Evolutionary conservation across 2,888 invertebrate genomes (phyloP).

Genomic region (Heliconius hortense): DNA sequence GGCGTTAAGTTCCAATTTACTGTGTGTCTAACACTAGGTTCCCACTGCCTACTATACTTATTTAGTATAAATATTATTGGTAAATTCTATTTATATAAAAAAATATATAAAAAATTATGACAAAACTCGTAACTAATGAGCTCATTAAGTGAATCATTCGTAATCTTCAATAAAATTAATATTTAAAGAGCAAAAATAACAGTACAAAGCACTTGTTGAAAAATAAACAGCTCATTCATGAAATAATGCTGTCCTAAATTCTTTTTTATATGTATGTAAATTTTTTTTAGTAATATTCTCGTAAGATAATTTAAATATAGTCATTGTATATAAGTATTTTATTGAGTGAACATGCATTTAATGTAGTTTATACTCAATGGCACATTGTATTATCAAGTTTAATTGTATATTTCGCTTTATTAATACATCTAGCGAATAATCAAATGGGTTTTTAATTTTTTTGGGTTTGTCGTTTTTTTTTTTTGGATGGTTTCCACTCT

Average conservation of each 20-base stretch:
- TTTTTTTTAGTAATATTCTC: conserved; percentile 31
- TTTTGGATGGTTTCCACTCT: not conserved
- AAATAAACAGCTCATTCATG: conserved; percentile 12
- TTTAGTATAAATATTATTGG: not conserved
- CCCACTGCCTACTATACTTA: not conserved
- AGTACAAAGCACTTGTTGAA: conserved; percentile 29
- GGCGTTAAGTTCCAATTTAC: not conserved
- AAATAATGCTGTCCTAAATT: conserved; percentile 32
- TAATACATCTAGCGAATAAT: conserved; percentile 5
- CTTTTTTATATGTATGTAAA: conserved; percentile 26
- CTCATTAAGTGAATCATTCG: conserved; percentile 1
- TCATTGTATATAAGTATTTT: conserved; percentile 66
- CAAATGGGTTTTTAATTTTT: not conserved
- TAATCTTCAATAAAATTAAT: conserved; percentile 11
- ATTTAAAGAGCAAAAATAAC: conserved; percentile 25
- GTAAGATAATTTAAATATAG: conserved; percentile 50
- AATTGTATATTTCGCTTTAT: conserved; percentile 38
- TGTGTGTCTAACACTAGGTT: not conserved
- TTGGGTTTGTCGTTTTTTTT: not conserved
- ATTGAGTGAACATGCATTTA: conserved; percentile 75
- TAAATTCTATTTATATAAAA: not conserved
- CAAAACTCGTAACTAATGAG: not conserved
- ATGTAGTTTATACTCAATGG: conserved; percentile 69
- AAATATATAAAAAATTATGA: not conserved
- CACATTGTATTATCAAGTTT: conserved; percentile 38